Evolutionary conservation across 2,113 vertebrate species (phyloP), one percentile per base, ranked within the genome.

Genomic region (Festucalex cinctus): DNA sequence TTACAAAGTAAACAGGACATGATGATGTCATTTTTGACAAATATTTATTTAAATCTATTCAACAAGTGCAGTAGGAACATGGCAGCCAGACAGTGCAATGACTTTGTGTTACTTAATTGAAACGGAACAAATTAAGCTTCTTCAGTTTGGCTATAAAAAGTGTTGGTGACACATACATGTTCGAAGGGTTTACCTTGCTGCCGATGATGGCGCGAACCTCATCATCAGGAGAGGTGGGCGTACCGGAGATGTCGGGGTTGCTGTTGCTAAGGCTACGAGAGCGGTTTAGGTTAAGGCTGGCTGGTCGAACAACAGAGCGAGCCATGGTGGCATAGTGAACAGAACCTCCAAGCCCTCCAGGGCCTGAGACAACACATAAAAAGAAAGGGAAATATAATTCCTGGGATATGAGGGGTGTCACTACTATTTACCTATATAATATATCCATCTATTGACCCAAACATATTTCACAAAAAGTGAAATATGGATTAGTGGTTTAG

Each of bases 321-420:
- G 97, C 96, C 96, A 99, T 99, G 32, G 97, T 98, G 73, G 97
- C 97, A 35, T 99, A 99, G 83, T 98, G 97, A 80, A 99, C 94
- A 0, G 97, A 98, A 14, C 96, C 95, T 0, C 97, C 97, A 60
- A 99, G 88, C 44, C 95, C 95, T 48, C 96, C 95, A 0, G 97
- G 95, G 73, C 96, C 97, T 99, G 75, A 54, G 32, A 65, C 43
- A 44, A 81, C 1, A 69, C 28, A 37, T 49, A 51, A 16, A 51
- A 43, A 32, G 12, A 48, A 17, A 32, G 48, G n/a, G 22, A 17
- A 48, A 49, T 19, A 13, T 7, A n/a, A 0, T 53, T 66, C 68
- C 69, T 63, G 6, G 16, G 26, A 53, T 65, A 58, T 65, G 16
- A 63, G n/a, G 20, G 20, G 3, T 32, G 51, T 41, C n/a, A 62